A percentile compares a stretch with the other conserved stretches of the same genome.
Evolutionary conservation across 2,888 invertebrate genomes (phyloP).

Genomic region (Lasiommata megera): DNA sequence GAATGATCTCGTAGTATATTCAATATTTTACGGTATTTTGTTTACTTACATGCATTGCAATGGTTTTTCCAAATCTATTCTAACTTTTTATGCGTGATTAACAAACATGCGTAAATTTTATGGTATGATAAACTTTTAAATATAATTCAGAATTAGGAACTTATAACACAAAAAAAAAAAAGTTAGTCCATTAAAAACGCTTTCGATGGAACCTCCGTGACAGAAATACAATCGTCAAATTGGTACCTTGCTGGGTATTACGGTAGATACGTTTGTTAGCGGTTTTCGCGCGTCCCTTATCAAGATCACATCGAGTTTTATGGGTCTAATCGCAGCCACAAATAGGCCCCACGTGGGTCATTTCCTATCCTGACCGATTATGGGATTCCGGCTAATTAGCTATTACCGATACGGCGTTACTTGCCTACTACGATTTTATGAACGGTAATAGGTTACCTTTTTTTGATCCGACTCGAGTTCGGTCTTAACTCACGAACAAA

Average conservation of each 20-base stretch:
- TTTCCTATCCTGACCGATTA: slow-evolving; percentile 78
- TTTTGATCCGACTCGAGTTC: slow-evolving; percentile 37
- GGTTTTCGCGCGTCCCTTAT: slow-evolving; percentile 74
- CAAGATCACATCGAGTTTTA: slow-evolving; percentile 76
- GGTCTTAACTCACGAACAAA: no score
- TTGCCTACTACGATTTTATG: slow-evolving; percentile 13
- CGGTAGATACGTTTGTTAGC: slow-evolving; percentile 46
- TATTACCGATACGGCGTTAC: slow-evolving; percentile 71
- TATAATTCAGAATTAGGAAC: no score
- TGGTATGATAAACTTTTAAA: no score
- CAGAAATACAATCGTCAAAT: slow-evolving; percentile 10
- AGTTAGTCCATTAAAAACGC: background rate
- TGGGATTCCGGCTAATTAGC: slow-evolving; percentile 78
- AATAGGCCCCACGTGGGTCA: slow-evolving; percentile 75
- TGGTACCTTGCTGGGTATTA: slow-evolving; percentile 23
- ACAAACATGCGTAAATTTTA: no score
- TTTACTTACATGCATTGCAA: no score
- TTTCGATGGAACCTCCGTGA: background rate
- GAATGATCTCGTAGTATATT: no score
- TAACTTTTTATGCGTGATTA: no score
- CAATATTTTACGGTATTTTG: no score
- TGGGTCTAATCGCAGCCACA: slow-evolving; percentile 75
- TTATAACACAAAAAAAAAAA: no score
- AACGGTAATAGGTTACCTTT: background rate
- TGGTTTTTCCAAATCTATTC: no score